A percentile compares a stretch with the other conserved stretches of the same genome.
phyloP scores from a whole-genome alignment of 2,797 vertebrate species.

The Oophaga sylvatica region DNA sequence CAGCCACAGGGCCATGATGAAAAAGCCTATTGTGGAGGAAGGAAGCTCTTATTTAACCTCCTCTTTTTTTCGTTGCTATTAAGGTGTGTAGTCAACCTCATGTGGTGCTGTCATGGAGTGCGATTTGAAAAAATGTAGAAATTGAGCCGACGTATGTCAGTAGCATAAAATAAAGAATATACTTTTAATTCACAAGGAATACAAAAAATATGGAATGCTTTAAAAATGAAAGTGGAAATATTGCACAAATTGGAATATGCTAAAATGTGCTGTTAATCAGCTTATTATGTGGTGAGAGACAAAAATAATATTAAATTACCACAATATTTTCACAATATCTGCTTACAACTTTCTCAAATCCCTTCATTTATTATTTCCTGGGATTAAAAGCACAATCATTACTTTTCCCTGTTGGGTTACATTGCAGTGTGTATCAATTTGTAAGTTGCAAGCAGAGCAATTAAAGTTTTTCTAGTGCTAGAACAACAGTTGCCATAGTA shows the following conservation, averaged over 20 bases:
- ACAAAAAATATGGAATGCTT: neutral
- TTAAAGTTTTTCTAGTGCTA: constrained; percentile 43
- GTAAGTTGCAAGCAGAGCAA: constrained; percentile 31
- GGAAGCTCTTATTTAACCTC: too few relatives aligned
- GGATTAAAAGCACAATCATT: constrained; percentile 40
- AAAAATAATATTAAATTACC: constrained; percentile 22
- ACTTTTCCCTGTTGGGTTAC: constrained; percentile 35
- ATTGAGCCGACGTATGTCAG: neutral
- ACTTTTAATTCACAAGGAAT: neutral
- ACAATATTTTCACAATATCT: neutral
- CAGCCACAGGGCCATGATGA: too few relatives aligned
- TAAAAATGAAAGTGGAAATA: neutral
- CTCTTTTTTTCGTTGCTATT: too few relatives aligned
- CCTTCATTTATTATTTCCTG: constrained; percentile 29
- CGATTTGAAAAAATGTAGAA: neutral
- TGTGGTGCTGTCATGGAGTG: too few relatives aligned
- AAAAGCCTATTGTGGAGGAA: too few relatives aligned
- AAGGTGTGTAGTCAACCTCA: too few relatives aligned
- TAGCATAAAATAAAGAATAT: neutral
- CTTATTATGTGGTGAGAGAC: neutral
- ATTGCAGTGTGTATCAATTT: constrained; percentile 34
- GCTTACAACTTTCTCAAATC: neutral
- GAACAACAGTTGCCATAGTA: constrained; percentile 47
- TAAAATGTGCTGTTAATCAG: neutral
- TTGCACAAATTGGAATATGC: neutral